Conservation (phyloP, 2,888 invertebrate genomes). For the Bombylius discolor region DNA sequence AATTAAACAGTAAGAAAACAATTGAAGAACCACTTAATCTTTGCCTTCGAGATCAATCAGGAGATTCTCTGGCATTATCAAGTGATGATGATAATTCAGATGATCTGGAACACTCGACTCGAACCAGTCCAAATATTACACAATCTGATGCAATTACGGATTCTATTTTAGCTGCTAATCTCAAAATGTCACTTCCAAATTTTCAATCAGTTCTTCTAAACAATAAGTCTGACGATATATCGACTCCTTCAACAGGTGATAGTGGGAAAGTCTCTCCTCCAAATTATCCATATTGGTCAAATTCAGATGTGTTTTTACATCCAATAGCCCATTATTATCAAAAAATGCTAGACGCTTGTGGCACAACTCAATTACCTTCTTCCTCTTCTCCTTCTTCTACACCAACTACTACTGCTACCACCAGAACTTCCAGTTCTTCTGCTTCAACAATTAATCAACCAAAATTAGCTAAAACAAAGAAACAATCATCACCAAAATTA, state of each 20-base stretch:
- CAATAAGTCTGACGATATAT: slow-evolving; percentile 36
- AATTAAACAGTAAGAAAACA: slow-evolving; percentile 28
- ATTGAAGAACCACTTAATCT: slow-evolving; percentile 68
- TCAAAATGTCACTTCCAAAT: slow-evolving; percentile 40
- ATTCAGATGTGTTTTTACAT: slow-evolving; percentile 56
- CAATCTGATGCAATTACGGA: slow-evolving; percentile 19
- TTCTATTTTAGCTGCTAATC: slow-evolving; percentile 20
- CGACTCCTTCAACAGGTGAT: slow-evolving; percentile 32
- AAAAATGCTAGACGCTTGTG: slow-evolving; percentile 40
- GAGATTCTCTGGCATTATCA: slow-evolving; percentile 30
- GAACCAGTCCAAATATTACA: slow-evolving; percentile 24
- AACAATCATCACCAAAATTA: slow-evolving; percentile 20
- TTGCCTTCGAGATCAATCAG: slow-evolving; percentile 55
- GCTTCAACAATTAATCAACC: slow-evolving; percentile 33
- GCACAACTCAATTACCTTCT: slow-evolving; percentile 19
- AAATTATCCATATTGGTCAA: slow-evolving; percentile 57
- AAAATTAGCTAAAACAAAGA: slow-evolving; percentile 31
- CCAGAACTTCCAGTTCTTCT: slow-evolving; percentile 22
- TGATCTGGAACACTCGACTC: slow-evolving; percentile 12
- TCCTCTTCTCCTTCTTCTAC: slow-evolving; percentile 24
- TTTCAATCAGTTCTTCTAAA: slow-evolving; percentile 30
- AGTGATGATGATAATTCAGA: slow-evolving; percentile 24
- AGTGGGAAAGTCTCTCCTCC: slow-evolving; percentile 31
- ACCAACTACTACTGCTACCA: slow-evolving; percentile 34
- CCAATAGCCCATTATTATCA: slow-evolving; percentile 69